A percentile compares a stretch with the other conserved stretches of the same genome.
phyloP scores from a whole-genome alignment of 2,113 vertebrate species.

The Ondatra zibethicus region DNA sequence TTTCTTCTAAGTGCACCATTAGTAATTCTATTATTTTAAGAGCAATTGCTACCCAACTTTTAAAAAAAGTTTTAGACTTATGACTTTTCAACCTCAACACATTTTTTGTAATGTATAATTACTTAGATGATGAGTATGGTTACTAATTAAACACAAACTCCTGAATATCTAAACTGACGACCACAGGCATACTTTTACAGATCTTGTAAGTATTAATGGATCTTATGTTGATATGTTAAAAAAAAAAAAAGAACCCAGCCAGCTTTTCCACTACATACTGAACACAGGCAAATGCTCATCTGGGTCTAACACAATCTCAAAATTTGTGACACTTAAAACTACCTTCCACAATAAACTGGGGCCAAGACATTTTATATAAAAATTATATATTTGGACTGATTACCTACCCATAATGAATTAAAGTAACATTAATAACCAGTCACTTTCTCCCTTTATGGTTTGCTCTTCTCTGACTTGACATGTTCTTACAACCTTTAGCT shows the following conservation, averaged over 20 bases:
- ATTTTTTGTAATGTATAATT: background rate
- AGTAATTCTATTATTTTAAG: slow-evolving; percentile 35
- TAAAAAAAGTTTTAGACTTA: slow-evolving; percentile 18
- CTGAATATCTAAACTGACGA: background rate
- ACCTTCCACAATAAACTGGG: background rate
- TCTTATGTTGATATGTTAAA: background rate
- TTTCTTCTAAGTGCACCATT: slow-evolving; percentile 27
- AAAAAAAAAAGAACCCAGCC: slow-evolving; percentile 47
- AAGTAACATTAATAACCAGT: background rate
- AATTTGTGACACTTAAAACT: slow-evolving; percentile 32
- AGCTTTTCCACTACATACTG: background rate
- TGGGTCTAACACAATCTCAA: slow-evolving; percentile 22
- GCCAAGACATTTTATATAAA: background rate
- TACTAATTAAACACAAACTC: slow-evolving; percentile 32
- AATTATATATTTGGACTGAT: background rate
- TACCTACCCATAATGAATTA: background rate
- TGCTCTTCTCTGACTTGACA: slow-evolving; percentile 36
- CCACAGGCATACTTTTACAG: background rate
- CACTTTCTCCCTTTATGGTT: background rate
- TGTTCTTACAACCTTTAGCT: slow-evolving; percentile 42
- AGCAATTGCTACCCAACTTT: slow-evolving; percentile 35
- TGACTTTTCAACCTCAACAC: slow-evolving; percentile 30
- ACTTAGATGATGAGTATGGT: background rate
- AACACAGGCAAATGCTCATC: slow-evolving; percentile 15
- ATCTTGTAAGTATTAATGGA: slow-evolving; percentile 35